phyloP scores from a whole-genome alignment of 2,113 vertebrate genomes.

The Myiopsitta monachus region DNA sequence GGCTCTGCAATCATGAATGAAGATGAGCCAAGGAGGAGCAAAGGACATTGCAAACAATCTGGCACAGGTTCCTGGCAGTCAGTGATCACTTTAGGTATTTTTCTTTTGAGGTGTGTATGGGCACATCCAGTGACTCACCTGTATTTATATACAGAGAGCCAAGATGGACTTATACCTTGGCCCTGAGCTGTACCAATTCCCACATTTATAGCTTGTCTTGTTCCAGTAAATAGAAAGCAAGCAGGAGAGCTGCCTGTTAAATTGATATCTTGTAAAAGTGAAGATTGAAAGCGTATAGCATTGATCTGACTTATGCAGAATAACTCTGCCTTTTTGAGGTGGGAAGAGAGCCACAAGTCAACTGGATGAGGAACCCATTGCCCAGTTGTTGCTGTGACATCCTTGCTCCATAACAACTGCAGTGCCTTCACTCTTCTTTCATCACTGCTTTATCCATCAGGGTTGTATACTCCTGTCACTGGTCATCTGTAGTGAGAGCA shows the following conservation, averaged over 20 bases:
- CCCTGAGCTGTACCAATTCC: slow-evolving; percentile 14
- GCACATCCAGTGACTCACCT: slow-evolving; percentile 68
- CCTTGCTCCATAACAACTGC: not conserved
- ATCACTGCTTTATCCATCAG: not conserved
- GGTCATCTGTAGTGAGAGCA: not conserved
- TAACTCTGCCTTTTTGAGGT: not conserved
- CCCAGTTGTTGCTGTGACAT: not conserved
- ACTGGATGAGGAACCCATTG: accelerated
- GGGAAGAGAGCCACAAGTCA: not conserved
- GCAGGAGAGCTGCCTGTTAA: not conserved
- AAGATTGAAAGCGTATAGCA: not conserved
- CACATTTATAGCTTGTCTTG: not conserved
- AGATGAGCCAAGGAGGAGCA: slow-evolving; percentile 63
- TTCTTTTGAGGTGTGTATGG: slow-evolving; percentile 64
- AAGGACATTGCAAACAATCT: slow-evolving; percentile 55
- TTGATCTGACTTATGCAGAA: not conserved
- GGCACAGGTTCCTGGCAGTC: slow-evolving; percentile 57
- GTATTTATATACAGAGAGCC: slow-evolving; percentile 52
- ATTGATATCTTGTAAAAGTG: not conserved
- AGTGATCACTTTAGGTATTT: slow-evolving; percentile 53
- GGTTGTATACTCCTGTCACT: not conserved
- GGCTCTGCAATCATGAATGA: slow-evolving; percentile 27
- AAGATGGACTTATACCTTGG: not conserved
- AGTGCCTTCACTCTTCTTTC: not conserved
- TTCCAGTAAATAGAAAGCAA: not conserved